Conservation (phyloP, 35 echinoderm and acorn worm species). For the Apostichopus parvimensis region DNA sequence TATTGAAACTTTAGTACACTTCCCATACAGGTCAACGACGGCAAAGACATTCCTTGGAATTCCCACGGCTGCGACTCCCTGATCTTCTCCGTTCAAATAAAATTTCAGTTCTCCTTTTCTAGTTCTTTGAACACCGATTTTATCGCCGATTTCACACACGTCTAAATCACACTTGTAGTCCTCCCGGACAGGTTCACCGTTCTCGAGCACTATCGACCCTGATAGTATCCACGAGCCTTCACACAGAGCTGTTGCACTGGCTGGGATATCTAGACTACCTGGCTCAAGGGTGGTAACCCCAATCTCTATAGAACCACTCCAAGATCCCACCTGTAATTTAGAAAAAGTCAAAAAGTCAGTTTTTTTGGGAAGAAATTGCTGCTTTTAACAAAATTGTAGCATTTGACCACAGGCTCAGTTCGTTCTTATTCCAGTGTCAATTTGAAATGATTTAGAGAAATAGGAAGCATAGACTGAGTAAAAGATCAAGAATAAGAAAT, state of each 20-base stretch:
- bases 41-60: slow-evolving; percentile 77
- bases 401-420: too few relatives aligned
- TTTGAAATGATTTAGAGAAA: too few relatives aligned
- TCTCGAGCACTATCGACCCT: slow-evolving; percentile 77
- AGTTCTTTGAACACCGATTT: slow-evolving; percentile 81
- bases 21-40: slow-evolving; percentile 97
- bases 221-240: slow-evolving; percentile 94
- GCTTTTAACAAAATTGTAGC: too few relatives aligned
- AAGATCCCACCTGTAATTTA: slow-evolving; percentile 76
- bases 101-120: slow-evolving; percentile 76
- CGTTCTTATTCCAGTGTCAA: too few relatives aligned
- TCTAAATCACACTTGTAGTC: slow-evolving; percentile 93
- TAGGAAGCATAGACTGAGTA: too few relatives aligned
- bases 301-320: slow-evolving; percentile 98
- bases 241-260: slow-evolving; percentile 86
- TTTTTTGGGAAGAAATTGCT: background rate
- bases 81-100: slow-evolving; percentile 80
- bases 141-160: slow-evolving; percentile 69
- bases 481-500: too few relatives aligned
- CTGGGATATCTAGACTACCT: slow-evolving; percentile 74
- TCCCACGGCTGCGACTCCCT: slow-evolving; percentile 71
- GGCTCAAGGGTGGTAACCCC: slow-evolving; percentile 84
- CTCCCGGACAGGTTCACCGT: slow-evolving; percentile 82
- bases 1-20: slow-evolving; percentile 87
- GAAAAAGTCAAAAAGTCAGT: background rate